Evolutionary conservation across 2,113 vertebrate genomes (phyloP), one percentile per base, ranked within the genome.

Genomic region (Myanophis thanlyinensis): DNA sequence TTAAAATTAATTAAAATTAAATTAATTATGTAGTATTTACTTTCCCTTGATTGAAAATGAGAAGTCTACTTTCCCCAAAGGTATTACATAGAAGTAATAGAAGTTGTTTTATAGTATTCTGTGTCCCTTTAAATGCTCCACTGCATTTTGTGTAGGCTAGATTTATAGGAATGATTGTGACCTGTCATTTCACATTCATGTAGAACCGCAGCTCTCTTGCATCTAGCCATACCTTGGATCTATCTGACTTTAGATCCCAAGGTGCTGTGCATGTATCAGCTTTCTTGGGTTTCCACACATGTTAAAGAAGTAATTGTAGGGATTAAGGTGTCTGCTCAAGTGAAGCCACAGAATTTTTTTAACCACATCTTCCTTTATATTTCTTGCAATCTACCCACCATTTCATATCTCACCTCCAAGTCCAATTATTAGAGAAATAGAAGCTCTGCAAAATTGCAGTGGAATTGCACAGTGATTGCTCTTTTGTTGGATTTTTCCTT

Each of bases 71-170:
- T 92, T 89, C 59, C 40, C 87, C 85, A 30, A 18, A 59, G 12
- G 91, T 94, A 84, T 27, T 84, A 85, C 93, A 94, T 89, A 93
- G 91, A 91, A 49, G 85, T 93, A 92, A 35, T 52, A 48, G 51
- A 93, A 59, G 53, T 54, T 59, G 18, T 86, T 89, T 90, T 22
- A 52, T 22, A 49, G 73, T 91, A 73, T 13, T 59, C 56, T 59
- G 27, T 30, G 12, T 30, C 3, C 9, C 27, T 30, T 62, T 30
- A 62, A 12, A 30, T 62, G 30, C 27, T 59, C 27, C 11, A 30
- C 59, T 62, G 27, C n/a, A 15, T 67, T 67, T n/a, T 35, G 23
- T n/a, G 30, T 35, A 67, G 59, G 4, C 30, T 67, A 67, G 62
- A 67, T 67, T 67, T 67, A 35, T 67, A 67, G 62, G 30, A 35